Evolutionary conservation across 2,797 vertebrate species (phyloP).

Genomic region (Crossoptilon crossoptilon): DNA sequence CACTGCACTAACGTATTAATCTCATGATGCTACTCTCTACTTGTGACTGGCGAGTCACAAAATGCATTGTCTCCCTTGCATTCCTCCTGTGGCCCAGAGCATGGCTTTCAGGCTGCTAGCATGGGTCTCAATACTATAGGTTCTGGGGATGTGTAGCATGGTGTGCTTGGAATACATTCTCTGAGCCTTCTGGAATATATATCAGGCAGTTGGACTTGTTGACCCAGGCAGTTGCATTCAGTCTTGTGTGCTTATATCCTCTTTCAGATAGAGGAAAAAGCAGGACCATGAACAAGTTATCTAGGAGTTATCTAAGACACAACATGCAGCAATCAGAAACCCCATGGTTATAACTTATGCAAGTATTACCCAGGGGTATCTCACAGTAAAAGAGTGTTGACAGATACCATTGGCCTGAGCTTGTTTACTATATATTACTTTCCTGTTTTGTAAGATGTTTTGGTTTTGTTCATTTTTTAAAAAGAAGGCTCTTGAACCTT

Average conservation of each 20-base stretch:
- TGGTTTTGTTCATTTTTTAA: background rate
- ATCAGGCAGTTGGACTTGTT: background rate
- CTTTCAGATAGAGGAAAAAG: background rate
- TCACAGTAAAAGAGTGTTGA: background rate
- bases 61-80: background rate
- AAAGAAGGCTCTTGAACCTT: background rate
- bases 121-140: background rate
- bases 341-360: background rate
- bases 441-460: background rate
- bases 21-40: rapidly evolving
- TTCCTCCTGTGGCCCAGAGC: background rate
- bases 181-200: background rate
- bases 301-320: background rate
- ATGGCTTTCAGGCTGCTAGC: background rate
- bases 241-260: background rate
- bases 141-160: rapidly evolving
- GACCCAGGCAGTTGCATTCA: background rate
- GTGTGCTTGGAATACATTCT: background rate
- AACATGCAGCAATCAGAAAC: background rate
- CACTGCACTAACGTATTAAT: background rate
- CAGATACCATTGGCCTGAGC: background rate
- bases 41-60: background rate
- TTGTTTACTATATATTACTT: background rate
- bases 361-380: background rate
- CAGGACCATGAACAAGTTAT: background rate